These are phyloP conservation scores for Aromia moschata DNA, from an alignment of 2,888 invertebrate genomes.

Conservation along the genomic window DNA sequence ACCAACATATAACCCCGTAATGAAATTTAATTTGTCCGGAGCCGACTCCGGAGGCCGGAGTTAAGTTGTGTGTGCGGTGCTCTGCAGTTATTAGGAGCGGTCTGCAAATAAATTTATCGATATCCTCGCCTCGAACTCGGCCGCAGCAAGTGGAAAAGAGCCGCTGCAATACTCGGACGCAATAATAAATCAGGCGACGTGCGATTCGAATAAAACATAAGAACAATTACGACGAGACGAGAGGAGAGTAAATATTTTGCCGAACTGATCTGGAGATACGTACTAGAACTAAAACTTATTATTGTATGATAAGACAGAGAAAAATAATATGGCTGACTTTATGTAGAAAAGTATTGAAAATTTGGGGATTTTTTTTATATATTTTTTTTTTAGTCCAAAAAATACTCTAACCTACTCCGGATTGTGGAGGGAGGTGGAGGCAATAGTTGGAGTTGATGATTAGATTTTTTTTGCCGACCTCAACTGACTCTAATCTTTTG, in stretches of 20 bases:
- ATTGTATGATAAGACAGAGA: too few species aligned
- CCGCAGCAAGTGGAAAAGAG: conserved; percentile 2
- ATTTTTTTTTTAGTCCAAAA: too few species aligned
- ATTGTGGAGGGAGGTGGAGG: too few species aligned
- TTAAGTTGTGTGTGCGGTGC: conserved; percentile 6
- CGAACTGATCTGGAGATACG: too few species aligned
- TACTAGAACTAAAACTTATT: too few species aligned
- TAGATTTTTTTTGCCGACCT: too few species aligned
- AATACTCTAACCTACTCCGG: too few species aligned
- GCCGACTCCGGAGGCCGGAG: conserved; percentile 16
- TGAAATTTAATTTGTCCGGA: conserved; percentile 38
- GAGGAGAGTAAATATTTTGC: neutral
- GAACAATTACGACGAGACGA: neutral
- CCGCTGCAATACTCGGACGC: neutral
- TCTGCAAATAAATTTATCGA: conserved; percentile 37
- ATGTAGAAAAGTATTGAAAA: too few species aligned
- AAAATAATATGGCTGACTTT: too few species aligned
- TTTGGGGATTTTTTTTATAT: too few species aligned
- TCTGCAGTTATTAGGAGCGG: conserved; percentile 27
- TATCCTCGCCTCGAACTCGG: conserved; percentile 3
- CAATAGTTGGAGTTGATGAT: too few species aligned
- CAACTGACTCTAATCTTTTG: too few species aligned
- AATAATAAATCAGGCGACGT: neutral
- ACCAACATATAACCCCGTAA: conserved; percentile 31
- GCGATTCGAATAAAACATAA: neutral